Evolutionary conservation across 2,888 invertebrate species (phyloP).

Genomic region (Agrypnus murinus): DNA sequence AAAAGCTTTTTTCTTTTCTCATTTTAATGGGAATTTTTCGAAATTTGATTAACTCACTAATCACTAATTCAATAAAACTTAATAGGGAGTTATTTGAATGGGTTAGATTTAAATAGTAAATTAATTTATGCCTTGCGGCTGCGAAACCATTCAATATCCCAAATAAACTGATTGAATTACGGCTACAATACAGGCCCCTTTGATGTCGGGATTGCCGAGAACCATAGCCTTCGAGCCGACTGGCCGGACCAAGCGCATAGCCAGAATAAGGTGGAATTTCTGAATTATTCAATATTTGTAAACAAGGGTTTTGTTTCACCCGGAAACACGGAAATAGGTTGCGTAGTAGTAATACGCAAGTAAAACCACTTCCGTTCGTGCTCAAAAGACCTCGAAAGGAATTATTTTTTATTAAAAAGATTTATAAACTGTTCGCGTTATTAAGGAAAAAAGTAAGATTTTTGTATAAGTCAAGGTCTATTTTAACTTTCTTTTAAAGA

Average conservation of each 20-base stretch:
- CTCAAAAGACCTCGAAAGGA: too few relatives aligned
- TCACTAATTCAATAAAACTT: slow-evolving; percentile 21
- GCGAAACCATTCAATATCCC: slow-evolving; percentile 59
- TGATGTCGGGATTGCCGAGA: slow-evolving; percentile 49
- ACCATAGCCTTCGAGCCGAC: background rate
- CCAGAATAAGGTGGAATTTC: slow-evolving; percentile 2
- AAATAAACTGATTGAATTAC: slow-evolving; percentile 60
- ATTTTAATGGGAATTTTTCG: background rate
- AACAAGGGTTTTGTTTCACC: background rate
- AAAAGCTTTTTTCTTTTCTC: too few relatives aligned
- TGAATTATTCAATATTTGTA: background rate
- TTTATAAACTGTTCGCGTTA: too few relatives aligned
- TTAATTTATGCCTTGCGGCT: slow-evolving; percentile 59
- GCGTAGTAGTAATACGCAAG: too few relatives aligned
- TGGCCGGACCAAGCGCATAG: background rate
- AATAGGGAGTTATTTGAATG: slow-evolving; percentile 46
- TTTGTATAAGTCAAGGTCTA: too few relatives aligned
- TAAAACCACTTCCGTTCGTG: too few relatives aligned
- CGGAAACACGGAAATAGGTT: background rate
- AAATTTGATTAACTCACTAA: slow-evolving; percentile 10
- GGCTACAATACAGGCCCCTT: slow-evolving; percentile 54
- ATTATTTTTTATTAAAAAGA: too few relatives aligned
- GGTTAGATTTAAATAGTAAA: slow-evolving; percentile 58
- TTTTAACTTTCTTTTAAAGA: too few relatives aligned
- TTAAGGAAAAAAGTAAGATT: too few relatives aligned